Evolutionary conservation across 2,113 vertebrate genomes (phyloP).

Genomic region (Stigmatopora nigra): DNA sequence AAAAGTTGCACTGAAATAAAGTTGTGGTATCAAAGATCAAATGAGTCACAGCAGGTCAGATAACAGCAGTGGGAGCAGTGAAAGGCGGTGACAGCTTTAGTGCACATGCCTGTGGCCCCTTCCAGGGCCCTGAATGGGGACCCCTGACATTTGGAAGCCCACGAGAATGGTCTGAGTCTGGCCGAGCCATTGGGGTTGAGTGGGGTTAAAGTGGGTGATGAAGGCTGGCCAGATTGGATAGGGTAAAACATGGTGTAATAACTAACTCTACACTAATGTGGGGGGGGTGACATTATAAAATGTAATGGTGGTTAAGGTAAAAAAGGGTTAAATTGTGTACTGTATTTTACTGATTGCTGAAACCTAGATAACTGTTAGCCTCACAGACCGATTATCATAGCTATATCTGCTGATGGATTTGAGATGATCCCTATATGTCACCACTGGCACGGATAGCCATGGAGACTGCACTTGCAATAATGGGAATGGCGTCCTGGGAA

Average conservation of each 20-base stretch:
- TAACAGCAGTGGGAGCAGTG: constrained; percentile 41
- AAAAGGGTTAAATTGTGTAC: no score
- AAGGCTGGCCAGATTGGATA: constrained; percentile 30
- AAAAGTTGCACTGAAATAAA: constrained; percentile 12
- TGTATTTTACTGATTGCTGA: background rate
- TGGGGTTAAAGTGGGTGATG: constrained; percentile 64
- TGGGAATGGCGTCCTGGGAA: constrained; percentile 60
- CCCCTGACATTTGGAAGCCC: constrained; percentile 56
- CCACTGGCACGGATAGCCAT: constrained; percentile 36
- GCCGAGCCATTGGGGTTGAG: constrained; percentile 45
- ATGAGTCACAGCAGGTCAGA: constrained; percentile 29
- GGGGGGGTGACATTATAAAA: background rate
- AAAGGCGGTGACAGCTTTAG: constrained; percentile 70
- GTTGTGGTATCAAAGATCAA: constrained; percentile 29
- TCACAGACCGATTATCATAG: constrained; percentile 6
- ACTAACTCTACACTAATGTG: constrained; percentile 1
- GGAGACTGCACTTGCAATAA: constrained; percentile 51
- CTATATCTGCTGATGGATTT: constrained; percentile 27
- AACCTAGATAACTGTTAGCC: background rate
- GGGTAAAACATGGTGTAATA: constrained; percentile 31
- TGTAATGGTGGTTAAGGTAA: background rate
- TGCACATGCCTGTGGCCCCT: constrained; percentile 56
- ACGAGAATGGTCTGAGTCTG: constrained; percentile 40
- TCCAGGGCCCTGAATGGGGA: constrained; percentile 45
- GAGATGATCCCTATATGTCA: constrained; percentile 55